Evolutionary conservation across 2,113 vertebrate genomes (phyloP).

Genomic region (Platycercus adscitus): DNA sequence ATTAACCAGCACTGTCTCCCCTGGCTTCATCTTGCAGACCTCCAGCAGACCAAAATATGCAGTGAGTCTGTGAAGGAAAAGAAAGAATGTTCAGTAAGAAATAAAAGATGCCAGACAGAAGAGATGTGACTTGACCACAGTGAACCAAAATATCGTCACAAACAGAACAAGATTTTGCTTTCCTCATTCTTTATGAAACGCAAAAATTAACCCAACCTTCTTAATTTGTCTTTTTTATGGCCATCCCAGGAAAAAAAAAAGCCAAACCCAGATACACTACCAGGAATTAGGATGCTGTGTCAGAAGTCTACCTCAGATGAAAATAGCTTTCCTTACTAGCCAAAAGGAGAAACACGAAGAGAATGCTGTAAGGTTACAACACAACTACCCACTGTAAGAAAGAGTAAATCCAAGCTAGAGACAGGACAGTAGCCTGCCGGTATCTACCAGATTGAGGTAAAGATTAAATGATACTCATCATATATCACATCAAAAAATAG

Average conservation of each 20-base stretch:
- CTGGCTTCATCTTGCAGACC: constrained; percentile 78
- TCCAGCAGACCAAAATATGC: constrained; percentile 87
- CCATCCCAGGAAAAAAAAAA: neutral
- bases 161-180: neutral
- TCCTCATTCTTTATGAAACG: neutral
- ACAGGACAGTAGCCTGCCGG: neutral
- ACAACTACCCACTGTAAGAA: neutral
- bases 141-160: neutral
- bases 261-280: neutral
- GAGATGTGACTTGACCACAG: neutral
- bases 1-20: constrained; percentile 87
- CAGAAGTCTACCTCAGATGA: neutral
- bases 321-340: neutral
- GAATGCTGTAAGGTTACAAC: neutral
- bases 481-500: neutral
- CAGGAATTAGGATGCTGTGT: neutral
- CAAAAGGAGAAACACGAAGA: neutral
- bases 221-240: neutral
- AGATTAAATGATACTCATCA: neutral
- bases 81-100: neutral
- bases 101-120: neutral
- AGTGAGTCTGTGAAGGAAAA: constrained; percentile 78
- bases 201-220: neutral
- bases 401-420: neutral
- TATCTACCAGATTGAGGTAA: neutral